Percentiles rank a stretch among this genome's conserved stretches.
These are phyloP conservation scores for Herminia tarsipennalis DNA, from an alignment of 2,888 invertebrate genomes.

Conservation along the genomic window DNA sequence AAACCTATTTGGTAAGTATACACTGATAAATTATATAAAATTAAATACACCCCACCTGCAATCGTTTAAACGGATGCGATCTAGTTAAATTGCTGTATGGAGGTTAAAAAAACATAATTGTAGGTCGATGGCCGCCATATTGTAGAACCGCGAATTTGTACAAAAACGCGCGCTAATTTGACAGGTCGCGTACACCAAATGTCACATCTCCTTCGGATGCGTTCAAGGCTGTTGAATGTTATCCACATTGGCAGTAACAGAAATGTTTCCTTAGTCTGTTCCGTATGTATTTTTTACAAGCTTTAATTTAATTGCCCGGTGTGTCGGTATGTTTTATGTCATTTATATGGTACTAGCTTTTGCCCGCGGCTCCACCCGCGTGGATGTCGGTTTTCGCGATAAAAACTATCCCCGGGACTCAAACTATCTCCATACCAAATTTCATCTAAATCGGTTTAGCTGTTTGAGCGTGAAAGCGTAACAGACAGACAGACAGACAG, in stretches of 20 bases:
- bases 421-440: too few relatives aligned
- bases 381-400: too few relatives aligned
- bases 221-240: conserved; percentile 15
- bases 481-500: too few relatives aligned
- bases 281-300: conserved; percentile 7
- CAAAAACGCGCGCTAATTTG: conserved; percentile 52
- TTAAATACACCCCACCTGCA: conserved; percentile 13
- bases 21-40: conserved; percentile 16
- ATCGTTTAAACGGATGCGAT: conserved; percentile 17
- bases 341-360: too few relatives aligned
- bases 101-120: background rate
- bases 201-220: conserved; percentile 42
- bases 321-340: too few relatives aligned
- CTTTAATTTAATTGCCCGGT: background rate
- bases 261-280: conserved; percentile 1
- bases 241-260: conserved; percentile 2
- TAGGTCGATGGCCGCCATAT: conserved; percentile 10
- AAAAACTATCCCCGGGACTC: too few relatives aligned
- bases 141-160: conserved; percentile 21
- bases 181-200: conserved; percentile 63
- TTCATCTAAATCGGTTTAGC: too few relatives aligned
- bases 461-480: too few relatives aligned
- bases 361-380: too few relatives aligned
- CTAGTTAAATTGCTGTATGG: conserved; percentile 5
- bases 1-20: conserved; percentile 4